phyloP scores from a whole-genome alignment of 1,140 invertebrate species.

The Coboldia fuscipes region DNA sequence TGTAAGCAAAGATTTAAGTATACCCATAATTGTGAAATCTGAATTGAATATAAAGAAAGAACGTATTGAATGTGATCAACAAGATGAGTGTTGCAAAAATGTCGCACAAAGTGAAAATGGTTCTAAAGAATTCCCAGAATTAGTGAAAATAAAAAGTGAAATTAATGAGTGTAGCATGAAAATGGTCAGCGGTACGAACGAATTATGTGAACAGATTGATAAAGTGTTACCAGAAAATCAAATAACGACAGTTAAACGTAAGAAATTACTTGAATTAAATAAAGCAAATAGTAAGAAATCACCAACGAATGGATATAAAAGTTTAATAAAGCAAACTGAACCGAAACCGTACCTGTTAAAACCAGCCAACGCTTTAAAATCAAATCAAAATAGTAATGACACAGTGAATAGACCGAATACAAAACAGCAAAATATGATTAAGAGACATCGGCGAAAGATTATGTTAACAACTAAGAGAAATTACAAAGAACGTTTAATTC shows the following conservation, averaged over 20 bases:
- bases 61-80: too few relatives aligned
- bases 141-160: not conserved
- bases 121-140: not conserved
- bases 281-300: slow-evolving; percentile 11
- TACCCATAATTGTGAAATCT: too few relatives aligned
- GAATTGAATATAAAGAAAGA: too few relatives aligned
- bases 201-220: not conserved
- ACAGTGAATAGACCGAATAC: slow-evolving; percentile 4
- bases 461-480: slow-evolving; percentile 2
- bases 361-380: not conserved
- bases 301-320: slow-evolving; percentile 17
- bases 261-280: slow-evolving; percentile 12
- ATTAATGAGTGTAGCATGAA: not conserved
- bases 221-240: not conserved
- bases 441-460: too few relatives aligned
- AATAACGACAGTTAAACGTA: slow-evolving; percentile 6
- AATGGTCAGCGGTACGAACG: slow-evolving; percentile 1
- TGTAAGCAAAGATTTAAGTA: too few relatives aligned
- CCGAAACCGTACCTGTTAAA: slow-evolving; percentile 13
- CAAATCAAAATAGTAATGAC: slow-evolving; percentile 1
- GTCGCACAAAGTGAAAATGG: not conserved
- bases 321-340: slow-evolving; percentile 19
- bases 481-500: too few relatives aligned
- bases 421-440: too few relatives aligned
- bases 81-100: too few relatives aligned